Base-by-base conservation (phyloP, 1,140 invertebrate species). In the Zaprionus capensis region DNA sequence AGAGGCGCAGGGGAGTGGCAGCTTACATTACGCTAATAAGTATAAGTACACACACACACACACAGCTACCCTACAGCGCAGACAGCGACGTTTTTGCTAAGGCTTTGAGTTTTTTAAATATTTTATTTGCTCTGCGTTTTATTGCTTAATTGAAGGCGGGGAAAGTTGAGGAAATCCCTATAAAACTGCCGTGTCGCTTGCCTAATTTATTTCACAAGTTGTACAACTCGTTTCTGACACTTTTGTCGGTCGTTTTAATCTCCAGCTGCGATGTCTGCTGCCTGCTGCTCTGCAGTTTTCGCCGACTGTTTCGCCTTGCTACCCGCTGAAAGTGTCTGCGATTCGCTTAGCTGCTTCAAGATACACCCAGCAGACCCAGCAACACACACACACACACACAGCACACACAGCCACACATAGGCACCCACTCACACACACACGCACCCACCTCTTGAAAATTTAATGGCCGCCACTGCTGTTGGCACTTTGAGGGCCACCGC, bases 401-500 rank as follows among this genome's bases (percentile, higher is more conserved):
- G 44, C 34, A 71, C 49, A 61, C 51, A 76, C 64, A 7, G 15
- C 31, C 11, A 69, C n/a, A 44, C n/a, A 9, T 5, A 17, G n/a
- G 15, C 66, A 67, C 69, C 61, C 41, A 53, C 68, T 64, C 62
- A 53, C 17, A 59, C 17, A 14, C 0, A n/a, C 22, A 4, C 4
- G 12, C 58, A 73, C 41, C 51, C 53, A 72, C 56, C 83, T 81
- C 81, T 90, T 90, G 78, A 85, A 90, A 88, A 88, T 90, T 88
- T 85, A 88, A 90, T 90, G 84, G 85, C 69, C 68, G 78, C 56
- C 81, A 69, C 78, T 84, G 85, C 78, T 83, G 78, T 74, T 83
- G 80, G 78, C 85, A 79, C 76, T 81, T 79, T 66, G 74, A 73
- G 46, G 7, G 38, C 36, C 20, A 26, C 49, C 56, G 55, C 56